Evolutionary conservation across 1,140 invertebrate species (phyloP).

Genomic region (Macrostomum lignano): DNA sequence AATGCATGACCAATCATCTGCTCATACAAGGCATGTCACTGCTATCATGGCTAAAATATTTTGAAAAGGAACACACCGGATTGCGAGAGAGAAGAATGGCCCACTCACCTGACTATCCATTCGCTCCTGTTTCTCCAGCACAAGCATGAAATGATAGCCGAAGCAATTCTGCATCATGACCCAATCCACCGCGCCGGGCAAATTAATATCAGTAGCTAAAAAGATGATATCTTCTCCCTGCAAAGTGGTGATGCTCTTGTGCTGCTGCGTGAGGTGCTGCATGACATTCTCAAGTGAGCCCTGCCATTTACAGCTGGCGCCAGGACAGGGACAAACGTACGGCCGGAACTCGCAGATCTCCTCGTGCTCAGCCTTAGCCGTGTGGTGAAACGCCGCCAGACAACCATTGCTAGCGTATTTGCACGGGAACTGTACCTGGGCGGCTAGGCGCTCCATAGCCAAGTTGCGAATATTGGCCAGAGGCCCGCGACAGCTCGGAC

Average conservation of each 20-base stretch:
- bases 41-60: too few species aligned
- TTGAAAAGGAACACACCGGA: too few species aligned
- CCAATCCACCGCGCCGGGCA: conserved; percentile 97
- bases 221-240: conserved; percentile 90
- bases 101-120: conserved; percentile 85
- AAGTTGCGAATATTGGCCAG: conserved; percentile 77
- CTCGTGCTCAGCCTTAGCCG: conserved; percentile 88
- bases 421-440: conserved; percentile 88
- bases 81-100: too few species aligned
- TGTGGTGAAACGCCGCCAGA: conserved; percentile 58
- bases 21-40: too few species aligned
- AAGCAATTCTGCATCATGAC: conserved; percentile 99
- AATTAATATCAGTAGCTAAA: conserved; percentile 89
- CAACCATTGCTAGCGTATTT: conserved; percentile 92
- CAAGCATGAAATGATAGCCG: conserved; percentile 92
- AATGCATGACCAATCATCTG: too few species aligned
- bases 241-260: conserved; percentile 93
- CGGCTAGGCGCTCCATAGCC: conserved; percentile 95
- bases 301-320: conserved; percentile 94
- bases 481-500: conserved; percentile 81
- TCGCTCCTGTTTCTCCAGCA: conserved; percentile 72
- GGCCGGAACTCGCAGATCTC: conserved; percentile 75
- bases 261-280: conserved; percentile 79
- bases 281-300: conserved; percentile 77
- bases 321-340: conserved; percentile 87